Base-by-base conservation (phyloP, 2,888 invertebrate genomes). In the Macrostomum cliftonense region DNA sequence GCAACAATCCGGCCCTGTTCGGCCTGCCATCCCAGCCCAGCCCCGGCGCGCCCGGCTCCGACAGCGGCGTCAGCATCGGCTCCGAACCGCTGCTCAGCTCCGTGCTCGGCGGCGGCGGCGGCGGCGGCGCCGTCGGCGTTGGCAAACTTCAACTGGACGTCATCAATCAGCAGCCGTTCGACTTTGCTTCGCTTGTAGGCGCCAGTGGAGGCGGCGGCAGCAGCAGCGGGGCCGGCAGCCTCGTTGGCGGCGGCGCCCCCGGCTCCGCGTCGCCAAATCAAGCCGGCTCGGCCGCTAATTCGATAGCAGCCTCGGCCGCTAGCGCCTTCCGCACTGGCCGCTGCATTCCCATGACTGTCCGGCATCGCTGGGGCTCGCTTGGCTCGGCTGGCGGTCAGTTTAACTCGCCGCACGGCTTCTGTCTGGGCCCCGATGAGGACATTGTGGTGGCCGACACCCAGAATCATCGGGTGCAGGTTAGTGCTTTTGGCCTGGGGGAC, bases 391-490 rank as follows among this genome's bases (percentile, higher is more conserved):
- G 86, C 67, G 83, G 85, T 17, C 89, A 91, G 72, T 91, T 93
- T 63, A 89, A 88, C 72, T 89, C 91, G 1, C 91, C 91, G 0
- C 91, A 93, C 71, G 91, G 91, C 43, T 93, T 93, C 71, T 93
- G 91, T 64, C 76, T 93, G 55, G 89, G 91, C 37, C 77, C 81
- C 46, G 88, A 89, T 63, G 89, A 91, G 68, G 89, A 91, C 64
- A 89, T 93, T 57, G 83, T 91, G 61, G 89, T 91, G 19, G 91
- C 89, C 40, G 72, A 91, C 68, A 91, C 91, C 5, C 88, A 91
- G 68, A 91, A 91, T 70, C 91, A 93, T 74, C 81, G 91, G 55
- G 85, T 93, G 63, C 52, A 52, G 37, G 50, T 50, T n/a, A n/a
- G n/a, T n/a, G n/a, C n/a, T n/a, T n/a, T n/a, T n/a, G n/a, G n/a